A percentile compares a stretch with the other conserved stretches of the same genome.
Evolutionary conservation across 2,797 vertebrate species (phyloP).

Genomic region (Falco concolor): DNA sequence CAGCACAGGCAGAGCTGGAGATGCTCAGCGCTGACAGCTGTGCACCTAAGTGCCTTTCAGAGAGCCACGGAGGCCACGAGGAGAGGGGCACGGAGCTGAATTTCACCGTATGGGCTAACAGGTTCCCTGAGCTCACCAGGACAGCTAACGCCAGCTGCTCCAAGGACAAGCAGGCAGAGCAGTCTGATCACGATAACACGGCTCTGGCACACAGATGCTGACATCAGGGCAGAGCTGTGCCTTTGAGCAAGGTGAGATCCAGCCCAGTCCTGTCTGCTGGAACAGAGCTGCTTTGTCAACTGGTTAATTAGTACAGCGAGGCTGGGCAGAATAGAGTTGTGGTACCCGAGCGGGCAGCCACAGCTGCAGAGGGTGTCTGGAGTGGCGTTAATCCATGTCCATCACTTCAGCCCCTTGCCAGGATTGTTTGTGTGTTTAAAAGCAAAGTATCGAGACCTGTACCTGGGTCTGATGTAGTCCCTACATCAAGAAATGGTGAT

Average conservation of each 20-base stretch:
- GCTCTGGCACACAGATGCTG: neutral
- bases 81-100: neutral
- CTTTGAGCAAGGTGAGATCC: neutral
- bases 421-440: neutral
- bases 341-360: accelerated
- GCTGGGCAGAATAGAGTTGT: neutral
- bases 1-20: neutral
- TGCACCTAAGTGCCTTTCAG: neutral
- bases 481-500: neutral
- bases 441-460: neutral
- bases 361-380: neutral
- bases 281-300: neutral
- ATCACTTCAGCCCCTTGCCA: neutral
- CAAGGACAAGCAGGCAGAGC: neutral
- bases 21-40: neutral
- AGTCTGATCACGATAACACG: too few species aligned
- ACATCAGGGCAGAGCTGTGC: neutral
- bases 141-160: neutral
- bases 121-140: neutral
- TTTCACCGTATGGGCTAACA: neutral
- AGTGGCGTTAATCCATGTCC: accelerated
- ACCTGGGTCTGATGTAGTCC: neutral
- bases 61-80: neutral
- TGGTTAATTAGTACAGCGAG: neutral
- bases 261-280: neutral